Base-by-base conservation (phyloP, 2,888 invertebrate species). In the Heliconius erato region DNA sequence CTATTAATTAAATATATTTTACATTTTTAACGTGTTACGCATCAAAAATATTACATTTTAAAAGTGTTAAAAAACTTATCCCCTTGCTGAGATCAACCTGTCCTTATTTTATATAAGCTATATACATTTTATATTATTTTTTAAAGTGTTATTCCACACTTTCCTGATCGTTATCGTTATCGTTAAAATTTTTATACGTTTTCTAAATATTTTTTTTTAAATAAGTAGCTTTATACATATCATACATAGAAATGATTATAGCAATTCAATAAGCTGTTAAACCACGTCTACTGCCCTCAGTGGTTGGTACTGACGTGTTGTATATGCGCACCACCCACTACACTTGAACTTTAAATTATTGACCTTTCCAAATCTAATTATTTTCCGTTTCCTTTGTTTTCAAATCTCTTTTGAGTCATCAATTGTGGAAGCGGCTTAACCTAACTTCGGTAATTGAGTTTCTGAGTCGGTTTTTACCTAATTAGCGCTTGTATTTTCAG, bases 321-420 rank as follows among this genome's bases (percentile, higher is more conserved):
- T 44, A 72, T 7, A 32, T 32, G 32, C 32, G 32, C 26, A 49
- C 1, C 63, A 63, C 19, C 54, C 54, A 54, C 54, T 35, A 76
- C 35, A 76, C 16, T 40, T 63, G 35, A 35, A 35, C 76, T 76
- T 76, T 35, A 76, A n/a, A 35, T 63, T 63, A 40, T n/a, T 63
- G 35, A 59, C 35, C n/a, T 76, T 76, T 76, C 7, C 74, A 59
- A 32, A 76, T n/a, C 16, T 63, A 76, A 76, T 76, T 76, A 63
- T 63, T 63, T 63, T 35, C n/a, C 59, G 14, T 63, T 35, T 12
- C 63, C 63, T 63, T 76, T 59, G 76, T 63, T 63, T 76, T 40
- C 63, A 63, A 76, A 63, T 59, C 76, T 76, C 76, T 76, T 76
- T 63, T 35, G n/a, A 76, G 63, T 76, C 16, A 40, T 76, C n/a